Evolutionary conservation across 2,113 vertebrate genomes (phyloP).

Genomic region (Sander vitreus): DNA sequence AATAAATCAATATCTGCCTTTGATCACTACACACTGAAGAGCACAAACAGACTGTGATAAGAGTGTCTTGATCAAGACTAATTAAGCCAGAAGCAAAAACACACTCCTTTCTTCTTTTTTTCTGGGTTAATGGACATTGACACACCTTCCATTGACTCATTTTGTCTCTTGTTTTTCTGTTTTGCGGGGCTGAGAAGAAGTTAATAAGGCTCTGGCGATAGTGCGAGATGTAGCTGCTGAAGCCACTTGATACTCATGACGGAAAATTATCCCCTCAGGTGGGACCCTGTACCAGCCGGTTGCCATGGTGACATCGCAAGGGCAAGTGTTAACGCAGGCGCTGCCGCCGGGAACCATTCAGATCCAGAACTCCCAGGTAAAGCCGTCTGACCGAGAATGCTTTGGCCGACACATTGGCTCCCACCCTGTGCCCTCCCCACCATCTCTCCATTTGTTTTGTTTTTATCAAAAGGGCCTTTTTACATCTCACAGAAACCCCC

Average conservation of each 20-base stretch:
- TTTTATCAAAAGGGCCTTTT: conserved; percentile 50
- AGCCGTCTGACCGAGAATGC: conserved; percentile 24
- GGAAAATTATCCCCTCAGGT: conserved; percentile 86
- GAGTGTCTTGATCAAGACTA: conserved; percentile 75
- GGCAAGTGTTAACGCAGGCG: conserved; percentile 96
- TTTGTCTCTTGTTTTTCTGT: conserved; percentile 47
- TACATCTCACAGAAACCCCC: conserved; percentile 43
- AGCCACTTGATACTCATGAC: conserved; percentile 69
- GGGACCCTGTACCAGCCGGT: conserved; percentile 98
- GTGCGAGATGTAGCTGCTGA: conserved; percentile 37
- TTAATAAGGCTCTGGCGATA: conserved; percentile 42
- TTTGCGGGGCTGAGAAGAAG: conserved; percentile 44
- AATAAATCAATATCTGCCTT: conserved; percentile 80
- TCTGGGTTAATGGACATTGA: conserved; percentile 56
- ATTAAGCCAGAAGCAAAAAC: conserved; percentile 69
- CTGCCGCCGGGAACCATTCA: conserved; percentile 95
- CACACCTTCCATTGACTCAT: conserved; percentile 62
- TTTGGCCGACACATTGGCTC: not conserved
- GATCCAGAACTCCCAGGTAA: conserved; percentile 97
- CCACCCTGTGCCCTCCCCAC: not conserved
- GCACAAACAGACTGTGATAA: conserved; percentile 77
- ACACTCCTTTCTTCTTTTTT: conserved; percentile 16
- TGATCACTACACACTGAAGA: conserved; percentile 72
- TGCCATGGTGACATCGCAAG: conserved; percentile 99
- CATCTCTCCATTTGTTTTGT: conserved; percentile 47